Base-by-base conservation (phyloP, 2,888 invertebrate genomes). In the Amphipoea oculea region DNA sequence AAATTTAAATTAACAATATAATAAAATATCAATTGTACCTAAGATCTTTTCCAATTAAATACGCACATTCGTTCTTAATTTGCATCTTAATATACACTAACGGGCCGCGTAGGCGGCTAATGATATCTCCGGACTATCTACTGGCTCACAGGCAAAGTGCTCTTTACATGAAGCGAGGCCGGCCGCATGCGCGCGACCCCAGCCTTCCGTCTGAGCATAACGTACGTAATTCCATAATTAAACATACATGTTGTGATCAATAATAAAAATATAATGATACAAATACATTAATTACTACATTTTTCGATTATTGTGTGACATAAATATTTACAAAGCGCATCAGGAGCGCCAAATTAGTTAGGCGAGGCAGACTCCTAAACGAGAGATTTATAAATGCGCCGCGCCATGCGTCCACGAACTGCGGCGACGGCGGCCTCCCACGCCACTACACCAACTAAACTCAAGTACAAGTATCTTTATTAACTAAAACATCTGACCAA, bases 241-340 rank as follows among this genome's bases (percentile, higher is more conserved):
- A 94, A 95, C 95, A 95, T 96, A 96, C 95, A 95, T 92, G 91
- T 95, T 95, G 96, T 96, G 96, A 96, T 96, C 96, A 94, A 96
- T 96, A 96, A 96, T 96, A 97, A 96, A 96, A 97, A 96, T 96
- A 96, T 96, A 96, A 96, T 96, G 95, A 96, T 96, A 97, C 96
- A 96, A 96, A 96, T 96, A 96, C 96, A 95, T 96, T 96, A 96
- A 95, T 95, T 95, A 92, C 96, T 96, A 96, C 95, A 93, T 95
- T 96, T 85, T 95, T 96, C 95, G 96, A 97, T 96, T 96, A 96
- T 96, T 96, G 96, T 96, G 96, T 96, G 96, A 97, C 96, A 95
- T 95, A 96, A 96, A 96, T 97, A 97, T 97, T 96, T 97, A 97
- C 97, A 97, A 96, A 95, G 96, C 96, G 96, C 95, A 92, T 92